A percentile compares a stretch with the other conserved stretches of the same genome.
These are phyloP conservation scores for Anodontia alba DNA, from an alignment of 2,888 invertebrate genomes.

Conservation along the genomic window DNA sequence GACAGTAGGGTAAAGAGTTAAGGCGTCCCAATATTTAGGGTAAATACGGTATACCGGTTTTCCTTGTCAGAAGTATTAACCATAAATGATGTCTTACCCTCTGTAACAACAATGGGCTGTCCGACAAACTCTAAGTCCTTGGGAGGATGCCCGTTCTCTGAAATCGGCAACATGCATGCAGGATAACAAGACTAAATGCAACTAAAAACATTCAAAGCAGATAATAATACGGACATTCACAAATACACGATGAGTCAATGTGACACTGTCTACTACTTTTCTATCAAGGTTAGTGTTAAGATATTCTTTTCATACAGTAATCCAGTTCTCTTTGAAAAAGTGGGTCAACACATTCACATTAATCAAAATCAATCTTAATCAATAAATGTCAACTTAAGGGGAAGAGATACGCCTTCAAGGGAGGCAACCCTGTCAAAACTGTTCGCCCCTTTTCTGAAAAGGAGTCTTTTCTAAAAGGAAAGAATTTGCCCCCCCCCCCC, in stretches of 20 bases:
- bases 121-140: constrained; percentile 70
- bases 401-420: too few relatives aligned
- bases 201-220: constrained; percentile 1
- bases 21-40: too few relatives aligned
- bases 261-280: not conserved
- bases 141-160: constrained; percentile 72
- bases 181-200: not conserved
- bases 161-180: constrained; percentile 54
- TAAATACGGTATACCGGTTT: too few relatives aligned
- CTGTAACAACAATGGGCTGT: constrained; percentile 69
- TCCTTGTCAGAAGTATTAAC: too few relatives aligned
- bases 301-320: not conserved
- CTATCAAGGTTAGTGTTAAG: not conserved
- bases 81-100: constrained; percentile 69
- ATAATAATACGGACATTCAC: constrained; percentile 8
- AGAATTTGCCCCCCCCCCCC: too few relatives aligned
- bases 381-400: not conserved
- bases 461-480: too few relatives aligned
- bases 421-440: too few relatives aligned
- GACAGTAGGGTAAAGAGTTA: too few relatives aligned
- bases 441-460: too few relatives aligned
- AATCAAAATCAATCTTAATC: not conserved
- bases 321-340: not conserved
- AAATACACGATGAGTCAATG: not conserved
- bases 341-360: not conserved